Percentiles rank a stretch among this genome's conserved stretches.
These are phyloP conservation scores for Bombus turneri DNA, from an alignment of 1,140 invertebrate genomes.

Conservation along the genomic window DNA sequence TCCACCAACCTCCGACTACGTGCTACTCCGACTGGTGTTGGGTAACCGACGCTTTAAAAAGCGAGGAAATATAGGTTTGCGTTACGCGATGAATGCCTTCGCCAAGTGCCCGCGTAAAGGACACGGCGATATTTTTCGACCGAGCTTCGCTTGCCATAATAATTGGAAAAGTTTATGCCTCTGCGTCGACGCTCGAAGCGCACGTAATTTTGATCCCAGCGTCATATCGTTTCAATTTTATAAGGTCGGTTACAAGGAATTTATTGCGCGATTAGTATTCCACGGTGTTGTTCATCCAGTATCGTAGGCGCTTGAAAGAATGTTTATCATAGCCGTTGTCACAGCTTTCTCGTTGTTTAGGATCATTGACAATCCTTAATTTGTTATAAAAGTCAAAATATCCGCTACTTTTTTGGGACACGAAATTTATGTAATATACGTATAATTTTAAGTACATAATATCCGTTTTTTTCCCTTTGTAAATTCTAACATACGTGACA, in stretches of 20 bases:
- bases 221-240: background rate
- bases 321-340: background rate
- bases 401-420: too few species aligned
- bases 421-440: background rate
- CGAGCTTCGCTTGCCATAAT: background rate
- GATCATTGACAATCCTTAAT: too few species aligned
- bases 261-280: background rate
- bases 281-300: background rate
- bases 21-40: background rate
- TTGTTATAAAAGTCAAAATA: too few species aligned
- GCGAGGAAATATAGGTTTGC: constrained; percentile 3
- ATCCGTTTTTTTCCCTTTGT: background rate
- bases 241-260: background rate
- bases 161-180: constrained; percentile 19
- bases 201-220: background rate
- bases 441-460: background rate
- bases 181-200: background rate
- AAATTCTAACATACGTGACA: background rate
- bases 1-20: background rate
- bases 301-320: too few species aligned
- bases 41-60: background rate
- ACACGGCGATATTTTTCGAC: constrained; percentile 20
- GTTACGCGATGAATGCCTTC: constrained; percentile 12
- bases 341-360: too few species aligned
- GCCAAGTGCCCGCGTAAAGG: background rate